phyloP scores from a whole-genome alignment of 1,140 invertebrate genomes.

The Nixonia krombeini region DNA sequence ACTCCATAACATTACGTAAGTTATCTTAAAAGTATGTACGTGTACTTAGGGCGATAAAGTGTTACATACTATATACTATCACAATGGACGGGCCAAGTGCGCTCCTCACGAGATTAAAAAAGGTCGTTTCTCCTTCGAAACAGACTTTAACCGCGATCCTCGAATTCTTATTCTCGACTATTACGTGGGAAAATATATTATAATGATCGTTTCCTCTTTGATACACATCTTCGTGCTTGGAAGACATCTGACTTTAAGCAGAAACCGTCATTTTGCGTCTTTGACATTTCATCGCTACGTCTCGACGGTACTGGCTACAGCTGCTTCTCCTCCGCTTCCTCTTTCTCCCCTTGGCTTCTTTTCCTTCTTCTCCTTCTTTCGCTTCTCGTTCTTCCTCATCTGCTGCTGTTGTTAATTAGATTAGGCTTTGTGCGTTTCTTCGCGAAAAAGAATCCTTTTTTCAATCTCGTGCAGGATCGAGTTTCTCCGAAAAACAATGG shows the following conservation, averaged over 20 bases:
- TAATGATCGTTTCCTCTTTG: constrained; percentile 24
- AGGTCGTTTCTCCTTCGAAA: constrained; percentile 42
- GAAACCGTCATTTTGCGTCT: constrained; percentile 28
- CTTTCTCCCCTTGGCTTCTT: too few species aligned
- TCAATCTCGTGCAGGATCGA: constrained; percentile 43
- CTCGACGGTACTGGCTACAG: constrained; percentile 16
- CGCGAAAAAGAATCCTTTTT: constrained; percentile 40
- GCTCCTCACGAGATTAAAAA: constrained; percentile 55
- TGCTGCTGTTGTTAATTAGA: too few species aligned
- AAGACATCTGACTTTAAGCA: constrained; percentile 45
- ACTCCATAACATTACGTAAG: constrained; percentile 42
- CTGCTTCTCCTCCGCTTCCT: too few species aligned
- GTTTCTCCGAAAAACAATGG: constrained; percentile 43
- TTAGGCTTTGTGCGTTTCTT: constrained; percentile 47
- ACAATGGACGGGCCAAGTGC: constrained; percentile 61
- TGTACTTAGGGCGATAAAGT: constrained; percentile 57
- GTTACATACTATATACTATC: constrained; percentile 67
- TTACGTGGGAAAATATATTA: constrained; percentile 30
- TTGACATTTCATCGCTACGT: constrained; percentile 6
- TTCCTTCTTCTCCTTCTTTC: too few species aligned
- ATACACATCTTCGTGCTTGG: constrained; percentile 36
- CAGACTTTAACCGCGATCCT: constrained; percentile 37
- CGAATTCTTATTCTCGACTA: constrained; percentile 37
- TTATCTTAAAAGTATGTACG: constrained; percentile 45
- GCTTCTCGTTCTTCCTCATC: too few species aligned